Conservation (phyloP, 2,888 invertebrate species). For the Tenthredo distinguenda region DNA sequence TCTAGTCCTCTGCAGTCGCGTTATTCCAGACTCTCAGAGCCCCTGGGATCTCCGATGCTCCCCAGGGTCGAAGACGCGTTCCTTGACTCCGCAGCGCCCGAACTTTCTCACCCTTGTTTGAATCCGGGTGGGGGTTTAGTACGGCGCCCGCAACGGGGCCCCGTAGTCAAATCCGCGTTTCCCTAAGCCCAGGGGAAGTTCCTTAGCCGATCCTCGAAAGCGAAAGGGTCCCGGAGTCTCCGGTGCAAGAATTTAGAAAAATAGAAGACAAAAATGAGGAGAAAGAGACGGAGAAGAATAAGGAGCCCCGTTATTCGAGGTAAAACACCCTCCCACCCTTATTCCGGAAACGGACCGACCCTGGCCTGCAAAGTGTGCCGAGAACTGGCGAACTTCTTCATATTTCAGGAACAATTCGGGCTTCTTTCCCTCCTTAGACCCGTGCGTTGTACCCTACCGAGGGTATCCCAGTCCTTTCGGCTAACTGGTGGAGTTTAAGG, state of each 20-base stretch:
- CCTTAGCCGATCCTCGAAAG: not conserved
- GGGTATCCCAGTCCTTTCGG: not conserved
- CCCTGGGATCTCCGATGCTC: not conserved
- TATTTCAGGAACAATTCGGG: conserved; percentile 10
- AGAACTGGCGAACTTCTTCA: conserved; percentile 43
- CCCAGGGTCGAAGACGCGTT: too few species aligned
- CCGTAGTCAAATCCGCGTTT: conserved; percentile 11
- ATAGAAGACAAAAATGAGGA: not conserved
- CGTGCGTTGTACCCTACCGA: not conserved
- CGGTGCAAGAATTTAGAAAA: conserved; percentile 24
- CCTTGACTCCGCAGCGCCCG: not conserved
- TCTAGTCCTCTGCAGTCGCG: not conserved
- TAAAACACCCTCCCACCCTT: not conserved
- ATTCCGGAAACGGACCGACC: not conserved
- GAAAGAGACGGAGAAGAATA: conserved; percentile 53
- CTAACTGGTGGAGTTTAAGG: not conserved
- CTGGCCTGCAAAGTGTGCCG: not conserved
- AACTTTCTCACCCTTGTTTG: not conserved
- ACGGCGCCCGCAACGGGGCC: conserved; percentile 6
- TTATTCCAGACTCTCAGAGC: not conserved
- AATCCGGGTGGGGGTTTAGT: not conserved
- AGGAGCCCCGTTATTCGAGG: conserved; percentile 16
- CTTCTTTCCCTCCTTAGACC: not conserved
- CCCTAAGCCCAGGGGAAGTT: not conserved
- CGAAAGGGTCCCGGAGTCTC: not conserved